phyloP scores from a whole-genome alignment of 2,797 vertebrate species.

The Sorex maritimensis region DNA sequence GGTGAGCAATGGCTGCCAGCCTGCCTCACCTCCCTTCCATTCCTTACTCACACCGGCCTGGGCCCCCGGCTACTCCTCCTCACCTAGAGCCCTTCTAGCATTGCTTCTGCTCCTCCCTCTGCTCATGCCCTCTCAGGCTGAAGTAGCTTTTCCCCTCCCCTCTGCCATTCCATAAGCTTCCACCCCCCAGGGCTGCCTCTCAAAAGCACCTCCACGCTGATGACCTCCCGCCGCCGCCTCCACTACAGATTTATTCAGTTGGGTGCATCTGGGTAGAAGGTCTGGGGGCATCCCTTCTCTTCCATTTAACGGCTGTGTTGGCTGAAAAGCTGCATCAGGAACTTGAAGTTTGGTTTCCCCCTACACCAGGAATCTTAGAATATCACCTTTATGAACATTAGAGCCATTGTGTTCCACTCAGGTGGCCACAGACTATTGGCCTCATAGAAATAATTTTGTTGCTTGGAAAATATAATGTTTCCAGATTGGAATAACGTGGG shows the following conservation, averaged over 20 bases:
- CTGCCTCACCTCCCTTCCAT: fast-evolving
- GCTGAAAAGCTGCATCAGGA: background rate
- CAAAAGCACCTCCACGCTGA: too few relatives aligned
- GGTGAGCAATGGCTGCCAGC: background rate
- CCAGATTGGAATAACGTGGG: background rate
- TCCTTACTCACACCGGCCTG: fast-evolving
- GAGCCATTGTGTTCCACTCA: background rate
- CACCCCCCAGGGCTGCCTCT: too few relatives aligned
- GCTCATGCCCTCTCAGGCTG: background rate
- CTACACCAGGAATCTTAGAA: background rate
- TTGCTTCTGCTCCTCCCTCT: background rate
- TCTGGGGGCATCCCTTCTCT: background rate
- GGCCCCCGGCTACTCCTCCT: too few relatives aligned
- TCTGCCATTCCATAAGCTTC: background rate
- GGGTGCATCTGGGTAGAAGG: background rate
- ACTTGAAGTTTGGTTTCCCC: background rate
- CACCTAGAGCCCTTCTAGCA: background rate
- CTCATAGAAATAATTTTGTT: background rate
- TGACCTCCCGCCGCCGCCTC: too few relatives aligned
- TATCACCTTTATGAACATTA: conserved; percentile 2
- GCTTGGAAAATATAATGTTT: background rate
- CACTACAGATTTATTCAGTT: too few relatives aligned
- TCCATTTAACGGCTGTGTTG: background rate
- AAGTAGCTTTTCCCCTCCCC: background rate
- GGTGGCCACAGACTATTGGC: background rate